Percentiles rank a stretch among this genome's conserved stretches.
Evolutionary conservation across 2,113 vertebrate species (phyloP).

Genomic region (Serinus canaria): DNA sequence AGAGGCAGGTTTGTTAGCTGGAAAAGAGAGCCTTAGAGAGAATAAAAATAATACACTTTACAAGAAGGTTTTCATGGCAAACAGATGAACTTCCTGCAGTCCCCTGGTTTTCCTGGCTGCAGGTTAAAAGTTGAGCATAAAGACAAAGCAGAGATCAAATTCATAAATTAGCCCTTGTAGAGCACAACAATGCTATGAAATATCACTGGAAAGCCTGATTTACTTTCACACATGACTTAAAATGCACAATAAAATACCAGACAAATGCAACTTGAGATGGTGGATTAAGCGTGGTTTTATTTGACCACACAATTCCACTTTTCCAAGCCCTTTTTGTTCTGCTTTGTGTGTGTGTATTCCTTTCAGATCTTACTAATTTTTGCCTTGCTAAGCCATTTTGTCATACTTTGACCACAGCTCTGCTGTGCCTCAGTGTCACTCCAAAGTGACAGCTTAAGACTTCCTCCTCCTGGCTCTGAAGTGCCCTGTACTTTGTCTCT

Average conservation of each 20-base stretch:
- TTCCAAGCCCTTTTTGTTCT: not conserved
- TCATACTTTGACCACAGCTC: not conserved
- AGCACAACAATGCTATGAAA: not conserved
- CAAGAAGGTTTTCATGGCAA: slow-evolving; percentile 67
- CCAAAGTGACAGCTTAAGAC: not conserved
- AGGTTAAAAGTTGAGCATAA: not conserved
- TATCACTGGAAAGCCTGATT: not conserved
- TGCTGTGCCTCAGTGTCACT: not conserved
- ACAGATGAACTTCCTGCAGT: slow-evolving; percentile 53
- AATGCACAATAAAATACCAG: not conserved
- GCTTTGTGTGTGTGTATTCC: accelerated
- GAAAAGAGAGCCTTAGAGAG: slow-evolving; percentile 68
- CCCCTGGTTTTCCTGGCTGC: not conserved
- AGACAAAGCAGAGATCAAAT: not conserved
- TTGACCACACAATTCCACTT: not conserved
- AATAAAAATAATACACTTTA: slow-evolving; percentile 82
- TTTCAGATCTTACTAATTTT: not conserved
- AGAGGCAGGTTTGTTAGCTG: slow-evolving; percentile 55
- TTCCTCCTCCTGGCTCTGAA: not conserved
- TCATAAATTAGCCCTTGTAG: not conserved
- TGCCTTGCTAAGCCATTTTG: not conserved
- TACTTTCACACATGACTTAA: not conserved
- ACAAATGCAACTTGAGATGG: not conserved
- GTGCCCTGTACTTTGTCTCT: not conserved
- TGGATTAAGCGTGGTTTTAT: not conserved